Evolutionary conservation across 35 echinoderm and acorn worm species (phyloP).

Genomic region (Patiria miniata): DNA sequence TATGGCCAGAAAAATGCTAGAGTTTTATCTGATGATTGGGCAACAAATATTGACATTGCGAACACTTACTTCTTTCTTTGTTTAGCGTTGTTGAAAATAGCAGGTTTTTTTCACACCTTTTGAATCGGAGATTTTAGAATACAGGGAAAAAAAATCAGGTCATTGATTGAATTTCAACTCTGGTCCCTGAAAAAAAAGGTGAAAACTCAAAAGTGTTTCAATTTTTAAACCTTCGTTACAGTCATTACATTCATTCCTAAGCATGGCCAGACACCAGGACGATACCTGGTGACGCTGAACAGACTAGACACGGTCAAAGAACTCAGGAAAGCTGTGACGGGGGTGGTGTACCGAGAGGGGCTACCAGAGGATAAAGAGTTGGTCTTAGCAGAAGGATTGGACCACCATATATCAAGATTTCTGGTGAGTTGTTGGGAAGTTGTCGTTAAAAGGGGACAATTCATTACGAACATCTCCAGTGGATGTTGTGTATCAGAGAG

Average conservation of each 20-base stretch:
- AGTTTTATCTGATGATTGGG: neutral
- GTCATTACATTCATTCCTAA: constrained; percentile 80
- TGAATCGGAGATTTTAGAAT: too few species aligned
- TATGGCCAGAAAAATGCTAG: neutral
- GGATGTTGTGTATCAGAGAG: too few species aligned
- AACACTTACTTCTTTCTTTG: too few species aligned
- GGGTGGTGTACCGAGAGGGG: constrained; percentile 56
- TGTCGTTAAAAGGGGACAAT: neutral
- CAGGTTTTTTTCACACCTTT: too few species aligned
- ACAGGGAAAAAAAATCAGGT: too few species aligned
- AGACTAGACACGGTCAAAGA: constrained; percentile 72
- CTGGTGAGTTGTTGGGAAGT: constrained; percentile 51
- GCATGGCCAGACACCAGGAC: constrained; percentile 58
- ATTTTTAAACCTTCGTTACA: constrained; percentile 12
- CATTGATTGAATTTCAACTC: too few species aligned
- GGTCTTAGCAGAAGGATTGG: constrained; percentile 86
- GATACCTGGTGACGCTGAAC: constrained; percentile 85
- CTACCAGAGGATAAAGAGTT: constrained; percentile 67
- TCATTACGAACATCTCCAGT: neutral
- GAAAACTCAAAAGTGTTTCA: too few species aligned
- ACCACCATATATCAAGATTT: constrained; percentile 89
- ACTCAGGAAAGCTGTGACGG: constrained; percentile 53
- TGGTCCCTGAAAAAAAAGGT: too few species aligned
- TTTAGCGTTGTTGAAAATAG: too few species aligned
- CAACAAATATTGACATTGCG: too few species aligned